Base-by-base conservation (phyloP, 1,140 invertebrate species). In the Drosophila trapezifrons region DNA sequence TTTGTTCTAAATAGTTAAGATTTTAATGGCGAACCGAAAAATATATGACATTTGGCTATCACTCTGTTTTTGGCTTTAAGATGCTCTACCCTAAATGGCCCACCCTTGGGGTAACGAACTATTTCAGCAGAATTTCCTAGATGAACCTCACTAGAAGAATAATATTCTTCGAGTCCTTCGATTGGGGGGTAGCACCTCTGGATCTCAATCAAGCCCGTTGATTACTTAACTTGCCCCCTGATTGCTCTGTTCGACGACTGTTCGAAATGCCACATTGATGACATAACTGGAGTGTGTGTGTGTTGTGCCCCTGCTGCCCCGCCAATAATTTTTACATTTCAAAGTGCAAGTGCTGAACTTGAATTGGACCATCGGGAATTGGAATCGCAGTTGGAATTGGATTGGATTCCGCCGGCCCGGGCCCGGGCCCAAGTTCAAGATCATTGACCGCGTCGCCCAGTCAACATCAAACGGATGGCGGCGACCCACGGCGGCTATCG, bases 291-390 rank as follows among this genome's bases (percentile, higher is more conserved):
- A 2, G 27, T 29, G 27, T 29, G 49, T 35, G 29, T n/a, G n/a
- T n/a, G n/a, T n/a, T n/a, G n/a, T 20, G 40, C 40, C 12, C 8
- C 13, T 2, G 32, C 46, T 49, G 54, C 32, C 32, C 29, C 40
- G 73, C 18, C 49, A 60, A 86, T 85, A 79, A 76, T 76, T 83
- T 86, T 69, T 76, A 83, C 76, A 83, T 87, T 83, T 58, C 76
- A 59, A 86, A 89, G 83, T 80, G 84, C 84, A 89, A 87, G 80
- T 89, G 84, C 25, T 89, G 80, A 89, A 80, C 78, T 70, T 72
- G 80, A 89, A 89, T 89, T 89, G 84, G 84, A 80, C 84, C 55
- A 78, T 46, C 52, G 85, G 84, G 81, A 79, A 80, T 84, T 63
- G 79, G 35, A 64, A 60, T 57, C 29, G 59, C 62, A 20, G 25